Evolutionary conservation across 2,888 invertebrate species (phyloP).

Genomic region (Conops quadrifasciatus): DNA sequence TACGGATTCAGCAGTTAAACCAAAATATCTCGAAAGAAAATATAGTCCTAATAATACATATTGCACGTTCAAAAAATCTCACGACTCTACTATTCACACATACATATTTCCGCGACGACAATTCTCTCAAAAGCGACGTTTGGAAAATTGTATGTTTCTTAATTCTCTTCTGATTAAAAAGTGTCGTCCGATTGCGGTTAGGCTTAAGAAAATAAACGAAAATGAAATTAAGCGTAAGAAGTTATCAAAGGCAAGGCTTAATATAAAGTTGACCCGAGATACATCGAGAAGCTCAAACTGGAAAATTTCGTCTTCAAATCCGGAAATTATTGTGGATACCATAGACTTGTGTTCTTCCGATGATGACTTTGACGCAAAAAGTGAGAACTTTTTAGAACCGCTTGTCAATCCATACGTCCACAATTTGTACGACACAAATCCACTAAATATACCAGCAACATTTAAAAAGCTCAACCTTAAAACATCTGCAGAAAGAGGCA

Average conservation of each 20-base stretch:
- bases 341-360: conserved; percentile 76
- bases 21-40: conserved; percentile 60
- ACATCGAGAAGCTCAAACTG: conserved; percentile 56
- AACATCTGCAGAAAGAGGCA: background rate
- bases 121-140: conserved; percentile 57
- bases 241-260: conserved; percentile 54
- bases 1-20: conserved; percentile 49
- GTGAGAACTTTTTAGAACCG: background rate
- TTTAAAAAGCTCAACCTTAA: conserved; percentile 3
- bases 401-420: background rate
- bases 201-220: conserved; percentile 60
- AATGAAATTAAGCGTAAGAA: conserved; percentile 51
- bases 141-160: conserved; percentile 60
- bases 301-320: conserved; percentile 58
- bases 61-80: conserved; percentile 61
- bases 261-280: conserved; percentile 62
- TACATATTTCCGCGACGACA: conserved; percentile 63
- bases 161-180: conserved; percentile 62
- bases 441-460: conserved; percentile 2
- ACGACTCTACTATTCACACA: conserved; percentile 56
- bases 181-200: conserved; percentile 63
- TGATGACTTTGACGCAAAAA: conserved; percentile 66
- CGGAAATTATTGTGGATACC: conserved; percentile 67
- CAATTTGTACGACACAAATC: background rate
- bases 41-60: conserved; percentile 49